Evolutionary conservation across 2,797 vertebrate genomes (phyloP).

Genomic region (Staurois parvus): DNA sequence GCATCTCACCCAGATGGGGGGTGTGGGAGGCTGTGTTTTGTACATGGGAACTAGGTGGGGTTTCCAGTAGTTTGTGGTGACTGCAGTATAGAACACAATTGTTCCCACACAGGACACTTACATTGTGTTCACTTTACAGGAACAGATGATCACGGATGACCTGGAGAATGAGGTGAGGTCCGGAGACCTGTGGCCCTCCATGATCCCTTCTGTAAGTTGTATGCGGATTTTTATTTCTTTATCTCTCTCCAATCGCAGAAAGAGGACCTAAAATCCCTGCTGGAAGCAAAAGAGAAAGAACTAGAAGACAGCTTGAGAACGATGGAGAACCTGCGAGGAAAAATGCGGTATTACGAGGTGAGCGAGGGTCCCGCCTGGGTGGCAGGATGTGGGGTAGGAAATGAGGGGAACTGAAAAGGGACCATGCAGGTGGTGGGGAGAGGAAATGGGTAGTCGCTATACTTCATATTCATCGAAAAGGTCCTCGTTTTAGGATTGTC

Average conservation of each 20-base stretch:
- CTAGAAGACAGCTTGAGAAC: conserved; percentile 86
- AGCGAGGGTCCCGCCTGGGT: conserved; percentile 50
- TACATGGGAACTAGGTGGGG: conserved; percentile 42
- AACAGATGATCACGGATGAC: conserved; percentile 80
- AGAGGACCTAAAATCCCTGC: conserved; percentile 86
- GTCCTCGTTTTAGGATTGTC: too few species aligned
- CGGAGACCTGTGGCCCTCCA: too few species aligned
- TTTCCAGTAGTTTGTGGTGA: conserved; percentile 17
- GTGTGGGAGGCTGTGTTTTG: background rate
- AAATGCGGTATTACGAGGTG: conserved; percentile 89
- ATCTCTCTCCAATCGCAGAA: conserved; percentile 75
- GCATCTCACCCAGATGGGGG: background rate
- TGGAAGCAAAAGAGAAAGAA: conserved; percentile 84
- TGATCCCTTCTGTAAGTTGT: background rate
- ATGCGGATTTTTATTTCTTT: background rate
- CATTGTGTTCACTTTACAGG: conserved; percentile 69
- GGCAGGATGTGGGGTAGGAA: background rate
- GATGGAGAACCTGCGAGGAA: conserved; percentile 88
- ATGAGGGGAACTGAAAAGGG: background rate
- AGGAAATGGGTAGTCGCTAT: too few species aligned
- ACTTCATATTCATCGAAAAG: too few species aligned
- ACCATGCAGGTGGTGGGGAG: too few species aligned
- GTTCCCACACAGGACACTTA: background rate
- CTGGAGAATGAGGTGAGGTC: conserved; percentile 78
- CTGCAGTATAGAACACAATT: background rate